Conservation (phyloP, 2,113 vertebrate species). For the Lasiurus borealis region DNA sequence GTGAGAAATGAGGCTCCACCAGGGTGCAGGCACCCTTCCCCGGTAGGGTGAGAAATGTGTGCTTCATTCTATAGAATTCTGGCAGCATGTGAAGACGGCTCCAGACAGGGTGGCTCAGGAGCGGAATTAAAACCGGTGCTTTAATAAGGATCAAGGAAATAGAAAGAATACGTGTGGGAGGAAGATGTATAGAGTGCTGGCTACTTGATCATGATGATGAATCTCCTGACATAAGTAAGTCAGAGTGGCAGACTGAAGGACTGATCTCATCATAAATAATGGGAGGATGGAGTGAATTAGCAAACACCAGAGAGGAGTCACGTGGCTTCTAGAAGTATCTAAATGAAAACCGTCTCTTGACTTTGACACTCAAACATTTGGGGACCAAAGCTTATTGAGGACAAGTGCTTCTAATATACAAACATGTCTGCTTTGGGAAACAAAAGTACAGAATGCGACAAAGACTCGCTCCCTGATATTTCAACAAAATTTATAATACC, state of each 20-base stretch:
- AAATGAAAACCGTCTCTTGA: background rate
- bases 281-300: background rate
- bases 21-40: background rate
- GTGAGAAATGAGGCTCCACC: background rate
- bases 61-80: background rate
- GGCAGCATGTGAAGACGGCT: background rate
- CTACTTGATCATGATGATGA: background rate
- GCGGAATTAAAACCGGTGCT: background rate
- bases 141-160: background rate
- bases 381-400: background rate
- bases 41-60: background rate
- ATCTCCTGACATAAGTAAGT: background rate
- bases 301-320: background rate
- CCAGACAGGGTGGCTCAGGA: background rate
- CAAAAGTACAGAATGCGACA: background rate
- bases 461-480: background rate
- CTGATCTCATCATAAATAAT: background rate
- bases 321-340: background rate
- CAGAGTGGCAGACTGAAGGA: background rate
- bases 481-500: constrained; percentile 3
- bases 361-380: background rate
- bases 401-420: background rate
- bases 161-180: background rate
- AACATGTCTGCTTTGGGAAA: background rate
- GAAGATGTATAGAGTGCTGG: background rate